A percentile compares a stretch with the other conserved stretches of the same genome.
Evolutionary conservation across 1,140 invertebrate genomes (phyloP).

Genomic region (Lucilia sericata): DNA sequence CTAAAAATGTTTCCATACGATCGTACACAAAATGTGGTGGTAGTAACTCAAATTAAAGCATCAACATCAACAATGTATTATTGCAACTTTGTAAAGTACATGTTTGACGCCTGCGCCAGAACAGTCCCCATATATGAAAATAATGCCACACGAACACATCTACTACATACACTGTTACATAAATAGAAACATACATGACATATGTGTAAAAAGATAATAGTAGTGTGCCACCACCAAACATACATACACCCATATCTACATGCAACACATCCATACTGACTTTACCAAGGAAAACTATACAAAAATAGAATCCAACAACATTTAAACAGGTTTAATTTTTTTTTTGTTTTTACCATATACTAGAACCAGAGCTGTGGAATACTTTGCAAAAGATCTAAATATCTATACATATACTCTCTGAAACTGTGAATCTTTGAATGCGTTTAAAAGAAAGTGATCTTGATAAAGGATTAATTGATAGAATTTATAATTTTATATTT

Average conservation of each 20-base stretch:
- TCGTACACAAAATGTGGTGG: neutral
- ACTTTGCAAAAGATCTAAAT: neutral
- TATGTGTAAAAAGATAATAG: neutral
- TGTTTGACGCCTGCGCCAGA: neutral
- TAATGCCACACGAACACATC: too few relatives aligned
- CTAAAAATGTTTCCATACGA: neutral
- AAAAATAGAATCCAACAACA: constrained; percentile 13
- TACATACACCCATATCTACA: neutral
- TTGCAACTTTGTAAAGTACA: neutral
- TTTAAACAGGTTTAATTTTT: constrained; percentile 23
- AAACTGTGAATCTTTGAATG: too few relatives aligned
- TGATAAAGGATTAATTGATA: too few relatives aligned
- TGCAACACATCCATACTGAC: neutral
- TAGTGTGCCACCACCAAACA: neutral
- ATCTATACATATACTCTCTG: too few relatives aligned
- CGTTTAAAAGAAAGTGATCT: too few relatives aligned
- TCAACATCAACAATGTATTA: neutral
- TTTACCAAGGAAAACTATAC: neutral
- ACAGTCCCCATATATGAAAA: neutral
- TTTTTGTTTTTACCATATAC: neutral
- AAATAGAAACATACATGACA: neutral
- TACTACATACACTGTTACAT: too few relatives aligned
- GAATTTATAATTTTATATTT: neutral
- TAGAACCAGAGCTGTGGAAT: neutral
- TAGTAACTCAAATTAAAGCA: neutral